These are phyloP conservation scores for Chaetodon auriga DNA, from an alignment of 2,113 vertebrate species.

Conservation along the genomic window DNA sequence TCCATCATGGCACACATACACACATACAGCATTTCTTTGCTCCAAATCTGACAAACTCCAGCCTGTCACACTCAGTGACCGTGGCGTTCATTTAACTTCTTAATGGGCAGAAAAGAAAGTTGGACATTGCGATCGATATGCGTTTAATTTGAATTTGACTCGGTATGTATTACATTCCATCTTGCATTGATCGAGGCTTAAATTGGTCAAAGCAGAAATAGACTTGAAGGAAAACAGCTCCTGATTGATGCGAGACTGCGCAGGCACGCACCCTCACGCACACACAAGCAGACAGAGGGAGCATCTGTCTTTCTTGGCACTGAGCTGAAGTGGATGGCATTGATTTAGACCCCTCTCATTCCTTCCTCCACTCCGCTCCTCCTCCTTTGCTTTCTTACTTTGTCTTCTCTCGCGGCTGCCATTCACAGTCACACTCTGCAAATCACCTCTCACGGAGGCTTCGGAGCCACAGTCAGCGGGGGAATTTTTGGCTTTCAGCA, in stretches of 20 bases:
- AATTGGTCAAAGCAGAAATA: slow-evolving; percentile 65
- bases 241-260: slow-evolving; percentile 60
- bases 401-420: slow-evolving; percentile 57
- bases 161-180: slow-evolving; percentile 7
- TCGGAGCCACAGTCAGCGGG: slow-evolving; percentile 49
- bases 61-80: background rate
- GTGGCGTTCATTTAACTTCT: slow-evolving; percentile 23
- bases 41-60: slow-evolving; percentile 27
- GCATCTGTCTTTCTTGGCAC: slow-evolving; percentile 79
- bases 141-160: slow-evolving; percentile 56
- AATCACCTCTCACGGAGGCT: slow-evolving; percentile 56
- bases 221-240: slow-evolving; percentile 55
- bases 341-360: slow-evolving; percentile 73
- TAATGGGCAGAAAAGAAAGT: slow-evolving; percentile 30
- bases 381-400: slow-evolving; percentile 57
- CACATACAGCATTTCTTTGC: slow-evolving; percentile 1
- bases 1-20: background rate
- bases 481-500: slow-evolving; percentile 58
- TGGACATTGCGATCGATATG: slow-evolving; percentile 40
- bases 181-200: slow-evolving; percentile 48
- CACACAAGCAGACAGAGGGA: slow-evolving; percentile 55
- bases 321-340: slow-evolving; percentile 71
- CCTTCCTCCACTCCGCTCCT: slow-evolving; percentile 58
- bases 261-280: background rate
- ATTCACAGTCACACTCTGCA: slow-evolving; percentile 62